Conservation (phyloP, 2,888 invertebrate genomes). For the Macrosiphum euphorbiae region DNA sequence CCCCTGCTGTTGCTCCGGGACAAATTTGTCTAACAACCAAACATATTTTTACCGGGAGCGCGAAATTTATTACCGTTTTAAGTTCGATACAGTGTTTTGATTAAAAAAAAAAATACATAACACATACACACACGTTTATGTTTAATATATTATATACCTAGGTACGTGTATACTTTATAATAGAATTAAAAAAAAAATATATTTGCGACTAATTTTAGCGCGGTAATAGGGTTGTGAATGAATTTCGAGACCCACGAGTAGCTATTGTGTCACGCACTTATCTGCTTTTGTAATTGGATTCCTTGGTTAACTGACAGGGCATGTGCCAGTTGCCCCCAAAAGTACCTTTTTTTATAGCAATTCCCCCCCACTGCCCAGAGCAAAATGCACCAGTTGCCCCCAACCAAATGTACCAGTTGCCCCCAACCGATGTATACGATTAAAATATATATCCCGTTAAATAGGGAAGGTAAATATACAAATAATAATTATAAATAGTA, state of each 20-base stretch:
- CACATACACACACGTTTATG: not conserved
- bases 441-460: no score
- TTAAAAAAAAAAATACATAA: slow-evolving; percentile 9
- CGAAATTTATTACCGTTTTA: slow-evolving; percentile 44
- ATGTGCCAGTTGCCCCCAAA: no score
- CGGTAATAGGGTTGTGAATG: not conserved
- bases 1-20: slow-evolving; percentile 6
- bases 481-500: no score
- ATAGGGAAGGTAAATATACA: no score
- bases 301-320: no score
- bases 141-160: not conserved
- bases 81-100: slow-evolving; percentile 36
- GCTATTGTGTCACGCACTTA: not conserved
- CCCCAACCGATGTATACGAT: no score
- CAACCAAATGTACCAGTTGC: no score
- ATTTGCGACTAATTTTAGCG: not conserved
- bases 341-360: no score
- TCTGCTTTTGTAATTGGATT: not conserved
- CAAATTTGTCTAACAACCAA: slow-evolving; percentile 57
- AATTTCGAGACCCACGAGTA: not conserved
- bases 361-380: no score
- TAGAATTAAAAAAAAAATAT: not conserved
- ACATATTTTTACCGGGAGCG: slow-evolving; percentile 47
- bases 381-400: no score
- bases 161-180: not conserved